Percentiles rank a stretch among this genome's conserved stretches.
Evolutionary conservation across 2,888 invertebrate species (phyloP).

Genomic region (Digitonthophagus gazella): DNA sequence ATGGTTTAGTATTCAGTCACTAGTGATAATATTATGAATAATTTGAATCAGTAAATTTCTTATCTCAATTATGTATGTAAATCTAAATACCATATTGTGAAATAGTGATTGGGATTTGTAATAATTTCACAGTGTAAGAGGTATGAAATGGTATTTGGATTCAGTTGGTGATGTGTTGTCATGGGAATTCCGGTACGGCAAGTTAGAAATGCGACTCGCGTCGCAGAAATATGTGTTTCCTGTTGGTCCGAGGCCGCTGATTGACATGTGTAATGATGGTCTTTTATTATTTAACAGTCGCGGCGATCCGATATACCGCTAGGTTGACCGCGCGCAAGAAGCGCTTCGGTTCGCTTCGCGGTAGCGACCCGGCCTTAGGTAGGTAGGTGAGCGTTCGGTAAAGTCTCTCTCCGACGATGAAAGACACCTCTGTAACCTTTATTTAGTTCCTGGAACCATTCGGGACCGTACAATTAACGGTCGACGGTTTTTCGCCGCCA

Average conservation of each 20-base stretch:
- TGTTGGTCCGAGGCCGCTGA: constrained; percentile 18
- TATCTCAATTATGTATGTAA: neutral
- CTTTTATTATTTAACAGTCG: constrained; percentile 25
- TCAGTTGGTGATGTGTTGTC: neutral
- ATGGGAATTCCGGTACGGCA: constrained; percentile 1
- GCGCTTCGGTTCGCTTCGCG: neutral
- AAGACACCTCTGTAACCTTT: constrained; percentile 12
- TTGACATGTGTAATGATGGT: constrained; percentile 26
- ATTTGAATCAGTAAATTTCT: neutral
- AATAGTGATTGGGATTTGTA: neutral
- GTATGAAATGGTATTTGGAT: no score
- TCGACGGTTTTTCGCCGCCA: constrained; percentile 1
- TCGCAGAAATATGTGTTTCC: constrained; percentile 21
- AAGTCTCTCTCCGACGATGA: neutral
- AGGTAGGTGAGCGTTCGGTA: neutral
- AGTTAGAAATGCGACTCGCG: constrained; percentile 2
- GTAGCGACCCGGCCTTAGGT: neutral
- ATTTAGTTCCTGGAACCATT: constrained; percentile 10
- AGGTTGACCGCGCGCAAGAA: constrained; percentile 22
- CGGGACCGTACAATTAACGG: constrained; percentile 6
- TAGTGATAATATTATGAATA: neutral
- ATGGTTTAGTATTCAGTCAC: no score
- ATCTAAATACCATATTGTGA: neutral
- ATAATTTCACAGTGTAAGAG: no score
- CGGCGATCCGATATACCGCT: constrained; percentile 24